Evolutionary conservation across 2,888 invertebrate genomes (phyloP).

Genomic region (Ophion obscuratus): DNA sequence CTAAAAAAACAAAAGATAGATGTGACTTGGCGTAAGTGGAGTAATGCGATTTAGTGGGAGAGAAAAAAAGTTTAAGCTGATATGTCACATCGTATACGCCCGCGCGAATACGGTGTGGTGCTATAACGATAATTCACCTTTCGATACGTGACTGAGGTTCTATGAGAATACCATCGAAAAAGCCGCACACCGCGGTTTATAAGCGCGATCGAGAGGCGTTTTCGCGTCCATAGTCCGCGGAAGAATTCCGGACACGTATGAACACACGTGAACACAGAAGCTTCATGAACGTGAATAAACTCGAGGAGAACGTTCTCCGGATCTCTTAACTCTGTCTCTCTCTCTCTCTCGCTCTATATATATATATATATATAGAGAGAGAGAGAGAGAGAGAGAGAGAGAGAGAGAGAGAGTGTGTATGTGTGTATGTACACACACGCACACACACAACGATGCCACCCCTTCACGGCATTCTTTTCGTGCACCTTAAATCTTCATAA

Average conservation of each 20-base stretch:
- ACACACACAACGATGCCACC: too few species aligned
- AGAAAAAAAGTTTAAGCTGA: slow-evolving; percentile 11
- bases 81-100: slow-evolving; percentile 20
- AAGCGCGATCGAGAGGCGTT: slow-evolving; percentile 21
- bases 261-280: slow-evolving; percentile 48
- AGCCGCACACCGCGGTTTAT: background rate
- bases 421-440: too few species aligned
- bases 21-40: background rate
- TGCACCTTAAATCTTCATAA: too few species aligned
- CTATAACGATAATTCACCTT: slow-evolving; percentile 63
- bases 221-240: background rate
- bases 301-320: slow-evolving; percentile 13
- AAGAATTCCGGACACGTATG: slow-evolving; percentile 54
- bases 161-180: slow-evolving; percentile 40
- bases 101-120: slow-evolving; percentile 19
- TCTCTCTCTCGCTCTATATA: background rate
- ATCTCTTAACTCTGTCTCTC: background rate
- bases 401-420: too few species aligned
- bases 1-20: background rate
- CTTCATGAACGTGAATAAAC: slow-evolving; percentile 49
- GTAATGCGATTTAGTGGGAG: slow-evolving; percentile 7
- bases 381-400: too few species aligned
- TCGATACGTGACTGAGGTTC: slow-evolving; percentile 60
- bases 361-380: background rate
- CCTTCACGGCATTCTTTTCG: too few species aligned